A percentile compares a stretch with the other conserved stretches of the same genome.
Evolutionary conservation across 1,140 invertebrate species (phyloP).

Genomic region (Lordiphosa collinella): DNA sequence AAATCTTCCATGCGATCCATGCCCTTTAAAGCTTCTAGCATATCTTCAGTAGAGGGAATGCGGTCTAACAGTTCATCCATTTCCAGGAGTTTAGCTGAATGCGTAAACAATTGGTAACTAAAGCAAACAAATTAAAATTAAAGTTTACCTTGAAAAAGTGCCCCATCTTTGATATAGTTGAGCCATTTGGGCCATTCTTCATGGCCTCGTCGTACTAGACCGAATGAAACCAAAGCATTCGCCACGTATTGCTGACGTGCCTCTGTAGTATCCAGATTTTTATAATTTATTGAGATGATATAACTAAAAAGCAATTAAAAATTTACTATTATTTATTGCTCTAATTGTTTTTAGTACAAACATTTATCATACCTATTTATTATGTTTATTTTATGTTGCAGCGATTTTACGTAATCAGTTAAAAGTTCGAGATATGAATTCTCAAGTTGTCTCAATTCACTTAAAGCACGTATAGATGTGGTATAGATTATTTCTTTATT

Average conservation of each 20-base stretch:
- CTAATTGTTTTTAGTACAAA: not conserved
- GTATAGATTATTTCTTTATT: constrained; percentile 1
- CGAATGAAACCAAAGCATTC: constrained; percentile 7
- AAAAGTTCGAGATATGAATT: constrained; percentile 19
- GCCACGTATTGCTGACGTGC: constrained; percentile 1
- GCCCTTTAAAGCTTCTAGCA: constrained; percentile 26
- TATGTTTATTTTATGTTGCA: constrained; percentile 6
- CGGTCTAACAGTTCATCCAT: constrained; percentile 13
- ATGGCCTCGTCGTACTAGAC: constrained; percentile 7
- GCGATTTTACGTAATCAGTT: not conserved
- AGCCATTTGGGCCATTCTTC: constrained; percentile 25
- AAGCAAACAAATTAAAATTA: not conserved
- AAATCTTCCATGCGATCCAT: constrained; percentile 33
- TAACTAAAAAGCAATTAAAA: not conserved
- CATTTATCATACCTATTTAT: not conserved
- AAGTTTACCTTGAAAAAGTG: not conserved
- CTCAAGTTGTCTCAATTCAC: constrained; percentile 17
- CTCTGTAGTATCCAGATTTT: not conserved
- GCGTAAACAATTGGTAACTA: not conserved
- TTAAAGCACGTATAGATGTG: constrained; percentile 20
- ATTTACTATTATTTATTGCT: not conserved
- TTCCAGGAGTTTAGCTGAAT: not conserved
- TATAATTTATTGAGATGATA: not conserved
- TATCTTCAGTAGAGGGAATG: constrained; percentile 12
- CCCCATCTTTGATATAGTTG: constrained; percentile 1